Percentiles rank a stretch among this genome's conserved stretches.
phyloP scores from a whole-genome alignment of 2,888 invertebrate species.

The Nasonia oneida region DNA sequence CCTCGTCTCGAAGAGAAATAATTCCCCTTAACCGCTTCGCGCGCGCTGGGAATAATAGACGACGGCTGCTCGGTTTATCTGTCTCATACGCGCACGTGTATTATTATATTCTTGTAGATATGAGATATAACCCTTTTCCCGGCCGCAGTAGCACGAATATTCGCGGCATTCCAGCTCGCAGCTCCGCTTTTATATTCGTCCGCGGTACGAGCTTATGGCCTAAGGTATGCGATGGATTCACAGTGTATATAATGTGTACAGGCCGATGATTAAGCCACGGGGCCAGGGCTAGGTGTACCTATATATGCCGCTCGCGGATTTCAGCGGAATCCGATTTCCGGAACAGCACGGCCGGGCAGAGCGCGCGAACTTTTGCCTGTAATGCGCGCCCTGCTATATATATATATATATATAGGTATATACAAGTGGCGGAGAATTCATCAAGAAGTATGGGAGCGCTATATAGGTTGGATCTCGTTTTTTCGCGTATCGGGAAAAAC shows the following conservation, averaged over 20 bases:
- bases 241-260: neutral
- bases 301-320: neutral
- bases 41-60: constrained; percentile 22
- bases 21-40: constrained; percentile 12
- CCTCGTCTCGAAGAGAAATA: neutral
- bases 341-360: too few relatives aligned
- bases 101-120: neutral
- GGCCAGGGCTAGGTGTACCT: neutral
- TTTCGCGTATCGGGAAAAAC: neutral
- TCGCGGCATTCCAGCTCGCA: neutral
- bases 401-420: neutral
- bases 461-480: neutral
- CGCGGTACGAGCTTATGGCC: neutral
- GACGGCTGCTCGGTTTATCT: neutral
- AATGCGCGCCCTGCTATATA: neutral
- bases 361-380: neutral
- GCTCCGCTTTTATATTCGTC: neutral
- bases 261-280: neutral
- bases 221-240: constrained; percentile 12
- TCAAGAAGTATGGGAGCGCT: neutral
- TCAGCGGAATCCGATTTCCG: constrained; percentile 22
- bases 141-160: neutral
- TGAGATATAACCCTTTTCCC: neutral
- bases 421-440: neutral
- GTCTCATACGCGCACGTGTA: neutral